A percentile compares a stretch with the other conserved stretches of the same genome.
Evolutionary conservation across 1,140 invertebrate genomes (phyloP).

Genomic region (Aricia agestis): DNA sequence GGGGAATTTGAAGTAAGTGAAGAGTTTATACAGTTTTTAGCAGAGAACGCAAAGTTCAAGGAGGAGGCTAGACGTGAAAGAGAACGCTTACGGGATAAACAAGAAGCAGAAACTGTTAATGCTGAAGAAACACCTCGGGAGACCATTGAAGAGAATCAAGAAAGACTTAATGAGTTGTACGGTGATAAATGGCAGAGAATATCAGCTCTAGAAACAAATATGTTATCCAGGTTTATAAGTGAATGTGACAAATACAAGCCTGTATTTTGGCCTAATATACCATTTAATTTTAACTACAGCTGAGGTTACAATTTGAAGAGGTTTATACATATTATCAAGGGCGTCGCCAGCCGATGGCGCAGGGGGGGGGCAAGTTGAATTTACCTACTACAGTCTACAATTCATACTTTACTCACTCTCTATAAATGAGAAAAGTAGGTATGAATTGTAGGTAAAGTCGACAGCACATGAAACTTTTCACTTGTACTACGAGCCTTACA

Average conservation of each 20-base stretch:
- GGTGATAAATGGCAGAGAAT: constrained; percentile 80
- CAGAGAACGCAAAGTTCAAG: constrained; percentile 74
- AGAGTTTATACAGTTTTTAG: constrained; percentile 81
- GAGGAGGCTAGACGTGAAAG: constrained; percentile 73
- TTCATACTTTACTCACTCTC: too few relatives aligned
- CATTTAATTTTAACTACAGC: constrained; percentile 75
- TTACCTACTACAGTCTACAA: too few relatives aligned
- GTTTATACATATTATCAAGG: too few relatives aligned
- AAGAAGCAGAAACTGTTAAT: constrained; percentile 43
- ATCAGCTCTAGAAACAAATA: constrained; percentile 84
- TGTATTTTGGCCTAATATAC: constrained; percentile 85
- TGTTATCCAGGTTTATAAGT: constrained; percentile 81
- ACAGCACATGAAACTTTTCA: too few relatives aligned
- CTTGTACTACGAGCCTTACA: too few relatives aligned
- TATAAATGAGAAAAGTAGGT: too few relatives aligned
- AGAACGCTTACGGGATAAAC: constrained; percentile 65
- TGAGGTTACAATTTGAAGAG: constrained; percentile 21
- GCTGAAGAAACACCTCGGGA: constrained; percentile 38
- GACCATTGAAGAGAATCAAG: constrained; percentile 43
- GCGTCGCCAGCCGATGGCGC: too few relatives aligned
- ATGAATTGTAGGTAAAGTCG: too few relatives aligned
- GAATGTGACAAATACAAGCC: constrained; percentile 80
- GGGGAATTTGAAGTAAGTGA: constrained; percentile 78
- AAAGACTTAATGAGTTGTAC: constrained; percentile 76
- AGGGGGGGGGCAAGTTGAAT: too few relatives aligned